Evolutionary conservation across 2,888 invertebrate species (phyloP).

Genomic region (Sepiola atlantica): DNA sequence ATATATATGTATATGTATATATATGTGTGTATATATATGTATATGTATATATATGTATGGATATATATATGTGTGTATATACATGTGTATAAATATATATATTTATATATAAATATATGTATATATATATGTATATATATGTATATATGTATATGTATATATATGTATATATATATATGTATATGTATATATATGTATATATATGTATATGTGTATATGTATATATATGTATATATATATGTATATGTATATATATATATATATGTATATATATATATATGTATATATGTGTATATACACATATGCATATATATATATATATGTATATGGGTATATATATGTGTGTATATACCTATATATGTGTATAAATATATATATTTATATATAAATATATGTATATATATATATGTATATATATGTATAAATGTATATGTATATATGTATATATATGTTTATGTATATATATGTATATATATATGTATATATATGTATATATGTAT

Average conservation of each 20-base stretch:
- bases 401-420: neutral
- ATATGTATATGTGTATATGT: neutral
- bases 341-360: neutral
- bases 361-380: neutral
- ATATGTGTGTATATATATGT: neutral
- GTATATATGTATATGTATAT: neutral
- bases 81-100: neutral
- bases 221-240: neutral
- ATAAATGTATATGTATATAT: neutral
- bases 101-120: neutral
- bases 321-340: neutral
- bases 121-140: neutral
- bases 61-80: neutral
- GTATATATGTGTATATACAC: neutral
- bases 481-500: neutral
- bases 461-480: conserved; percentile 36
- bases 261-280: neutral
- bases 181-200: neutral
- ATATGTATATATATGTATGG: neutral
- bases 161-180: neutral
- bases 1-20: neutral
- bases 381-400: neutral
- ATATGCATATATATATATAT: conserved; percentile 14
- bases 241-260: neutral
- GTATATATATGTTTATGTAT: conserved; percentile 20